Evolutionary conservation across 2,113 vertebrate species (phyloP).

Genomic region (Cyphomyrus discorhynchus): DNA sequence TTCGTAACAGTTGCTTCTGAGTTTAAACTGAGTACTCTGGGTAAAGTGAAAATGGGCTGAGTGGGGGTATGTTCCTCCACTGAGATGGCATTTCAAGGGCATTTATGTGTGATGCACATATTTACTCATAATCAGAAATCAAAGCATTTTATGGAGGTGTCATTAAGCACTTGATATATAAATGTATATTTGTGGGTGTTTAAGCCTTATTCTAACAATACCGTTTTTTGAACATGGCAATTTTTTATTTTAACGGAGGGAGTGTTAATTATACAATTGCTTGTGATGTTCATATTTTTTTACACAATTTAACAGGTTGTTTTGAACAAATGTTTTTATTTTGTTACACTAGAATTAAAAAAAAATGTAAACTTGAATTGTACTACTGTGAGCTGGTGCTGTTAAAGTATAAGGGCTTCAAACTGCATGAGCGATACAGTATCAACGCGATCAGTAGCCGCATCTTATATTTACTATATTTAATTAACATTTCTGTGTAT

Average conservation of each 20-base stretch:
- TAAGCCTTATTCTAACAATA: background rate
- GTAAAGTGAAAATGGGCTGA: background rate
- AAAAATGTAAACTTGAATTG: background rate
- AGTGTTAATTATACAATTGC: background rate
- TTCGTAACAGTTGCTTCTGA: background rate
- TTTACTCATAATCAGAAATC: background rate
- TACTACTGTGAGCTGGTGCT: background rate
- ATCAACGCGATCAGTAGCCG: background rate
- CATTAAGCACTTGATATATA: constrained; percentile 11
- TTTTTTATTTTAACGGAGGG: background rate
- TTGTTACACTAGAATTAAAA: background rate
- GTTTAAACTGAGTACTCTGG: background rate
- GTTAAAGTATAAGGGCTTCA: background rate
- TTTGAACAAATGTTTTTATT: constrained; percentile 1
- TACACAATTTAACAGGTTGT: constrained; percentile 12
- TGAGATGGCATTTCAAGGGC: background rate
- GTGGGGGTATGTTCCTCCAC: background rate
- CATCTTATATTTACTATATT: background rate
- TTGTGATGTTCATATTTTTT: background rate
- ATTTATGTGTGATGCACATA: constrained; percentile 7
- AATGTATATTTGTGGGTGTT: constrained; percentile 12
- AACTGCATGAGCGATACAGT: background rate
- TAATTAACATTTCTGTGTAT: background rate
- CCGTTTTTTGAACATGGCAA: background rate
- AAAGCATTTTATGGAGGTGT: background rate